phyloP scores from a whole-genome alignment of 2,888 invertebrate species.

The Leptinotarsa haldemani region DNA sequence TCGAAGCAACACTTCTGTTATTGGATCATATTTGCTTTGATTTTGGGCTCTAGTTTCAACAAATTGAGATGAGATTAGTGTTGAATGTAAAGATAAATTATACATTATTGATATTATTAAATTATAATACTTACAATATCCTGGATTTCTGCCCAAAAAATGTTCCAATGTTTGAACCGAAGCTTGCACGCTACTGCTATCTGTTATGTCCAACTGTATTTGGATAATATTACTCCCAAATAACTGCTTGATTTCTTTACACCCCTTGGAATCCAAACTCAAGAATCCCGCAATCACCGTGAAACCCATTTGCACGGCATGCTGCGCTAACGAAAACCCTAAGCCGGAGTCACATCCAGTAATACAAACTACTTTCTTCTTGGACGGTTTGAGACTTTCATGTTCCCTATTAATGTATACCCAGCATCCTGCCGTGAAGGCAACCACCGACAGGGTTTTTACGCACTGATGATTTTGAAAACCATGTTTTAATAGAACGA shows the following conservation, averaged over 20 bases:
- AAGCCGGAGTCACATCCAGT: conserved; percentile 91
- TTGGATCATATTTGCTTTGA: too few species aligned
- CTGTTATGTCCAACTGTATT: conserved; percentile 63
- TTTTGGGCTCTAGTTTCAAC: too few species aligned
- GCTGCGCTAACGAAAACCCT: conserved; percentile 78
- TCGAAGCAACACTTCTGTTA: too few species aligned
- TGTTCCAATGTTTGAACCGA: conserved; percentile 67
- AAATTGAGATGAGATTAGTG: too few species aligned
- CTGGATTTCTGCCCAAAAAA: conserved; percentile 67
- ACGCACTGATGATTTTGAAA: conserved; percentile 56
- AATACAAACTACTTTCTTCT: conserved; percentile 72
- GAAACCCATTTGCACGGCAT: conserved; percentile 73
- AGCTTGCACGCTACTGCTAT: conserved; percentile 49
- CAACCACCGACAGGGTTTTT: conserved; percentile 55
- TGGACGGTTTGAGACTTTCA: conserved; percentile 45
- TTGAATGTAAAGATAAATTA: too few species aligned
- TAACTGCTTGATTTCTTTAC: conserved; percentile 66
- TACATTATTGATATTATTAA: not conserved
- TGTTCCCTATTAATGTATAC: conserved; percentile 53
- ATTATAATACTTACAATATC: conserved; percentile 63
- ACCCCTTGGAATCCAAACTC: conserved; percentile 71
- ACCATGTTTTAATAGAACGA: conserved; percentile 58
- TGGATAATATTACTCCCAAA: conserved; percentile 63
- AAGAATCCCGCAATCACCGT: conserved; percentile 84
- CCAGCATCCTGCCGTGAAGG: conserved; percentile 57